phyloP scores from a whole-genome alignment of 2,888 invertebrate genomes.

The Aphidoletes aphidimyza region DNA sequence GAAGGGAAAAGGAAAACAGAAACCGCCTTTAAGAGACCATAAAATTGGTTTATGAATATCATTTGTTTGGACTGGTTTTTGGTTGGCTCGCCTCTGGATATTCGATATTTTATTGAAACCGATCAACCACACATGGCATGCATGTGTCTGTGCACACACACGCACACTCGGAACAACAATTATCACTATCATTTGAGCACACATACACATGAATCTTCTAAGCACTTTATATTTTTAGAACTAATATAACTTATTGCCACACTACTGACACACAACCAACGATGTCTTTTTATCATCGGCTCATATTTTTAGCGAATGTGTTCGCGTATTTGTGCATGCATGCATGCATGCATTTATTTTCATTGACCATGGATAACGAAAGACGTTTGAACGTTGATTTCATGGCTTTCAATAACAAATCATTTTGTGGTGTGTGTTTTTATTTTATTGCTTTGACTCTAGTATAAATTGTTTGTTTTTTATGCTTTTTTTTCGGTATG shows the following conservation, averaged over 20 bases:
- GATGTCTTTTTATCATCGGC: slow-evolving; percentile 3
- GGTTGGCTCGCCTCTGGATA: slow-evolving; percentile 25
- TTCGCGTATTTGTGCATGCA: not conserved
- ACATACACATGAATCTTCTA: not conserved
- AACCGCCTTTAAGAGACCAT: not conserved
- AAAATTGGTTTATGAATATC: not conserved
- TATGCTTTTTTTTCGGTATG: not conserved
- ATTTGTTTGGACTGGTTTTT: not conserved
- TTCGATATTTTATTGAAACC: slow-evolving; percentile 2
- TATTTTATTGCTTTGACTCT: not conserved
- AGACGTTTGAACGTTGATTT: slow-evolving; percentile 21
- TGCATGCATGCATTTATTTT: slow-evolving; percentile 1
- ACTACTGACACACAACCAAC: not conserved
- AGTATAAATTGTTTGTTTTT: not conserved
- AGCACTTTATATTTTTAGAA: not conserved
- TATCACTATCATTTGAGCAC: not conserved
- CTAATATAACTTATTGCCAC: not conserved
- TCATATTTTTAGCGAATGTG: not conserved
- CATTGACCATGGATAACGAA: slow-evolving; percentile 8
- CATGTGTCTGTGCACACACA: too few species aligned
- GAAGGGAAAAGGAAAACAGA: not conserved
- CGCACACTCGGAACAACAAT: too few species aligned
- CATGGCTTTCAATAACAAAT: not conserved
- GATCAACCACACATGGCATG: not conserved
- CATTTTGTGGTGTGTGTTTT: not conserved